phyloP scores from a whole-genome alignment of 37 sponge, comb jelly and placozoan genomes.

The Corticium candelabrum region DNA sequence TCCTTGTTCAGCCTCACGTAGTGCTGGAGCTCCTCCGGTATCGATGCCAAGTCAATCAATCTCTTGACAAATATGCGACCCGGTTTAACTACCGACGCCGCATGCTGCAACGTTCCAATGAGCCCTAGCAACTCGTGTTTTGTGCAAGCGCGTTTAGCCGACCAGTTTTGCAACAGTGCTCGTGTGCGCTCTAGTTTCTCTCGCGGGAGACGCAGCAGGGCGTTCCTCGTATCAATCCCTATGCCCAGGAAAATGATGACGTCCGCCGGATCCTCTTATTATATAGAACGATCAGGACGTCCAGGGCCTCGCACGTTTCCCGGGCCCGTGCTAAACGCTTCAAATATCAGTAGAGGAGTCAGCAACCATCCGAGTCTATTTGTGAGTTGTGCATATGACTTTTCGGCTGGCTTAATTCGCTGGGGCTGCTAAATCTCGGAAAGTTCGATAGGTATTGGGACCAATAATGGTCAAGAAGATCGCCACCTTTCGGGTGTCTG shows the following conservation, averaged over 20 bases:
- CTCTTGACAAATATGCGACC: constrained; percentile 8
- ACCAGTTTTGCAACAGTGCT: not conserved
- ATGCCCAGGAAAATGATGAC: constrained; percentile 30
- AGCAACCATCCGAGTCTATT: no score
- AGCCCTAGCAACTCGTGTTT: not conserved
- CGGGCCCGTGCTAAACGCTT: not conserved
- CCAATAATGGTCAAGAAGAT: no score
- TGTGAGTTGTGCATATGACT: no score
- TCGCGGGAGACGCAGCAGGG: not conserved
- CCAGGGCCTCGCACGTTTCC: constrained; percentile 9
- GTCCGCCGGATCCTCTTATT: constrained; percentile 35
- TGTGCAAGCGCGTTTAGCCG: not conserved
- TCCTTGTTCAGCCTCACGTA: not conserved
- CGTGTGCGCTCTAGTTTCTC: not conserved
- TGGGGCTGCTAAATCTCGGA: no score
- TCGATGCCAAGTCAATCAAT: not conserved
- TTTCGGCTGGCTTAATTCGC: no score
- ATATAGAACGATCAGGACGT: constrained; percentile 27
- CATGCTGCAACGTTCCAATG: constrained; percentile 6
- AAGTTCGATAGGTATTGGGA: no score
- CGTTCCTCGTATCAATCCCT: constrained; percentile 11
- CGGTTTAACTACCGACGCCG: constrained; percentile 6
- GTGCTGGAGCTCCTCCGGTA: not conserved
- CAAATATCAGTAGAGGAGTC: no score
- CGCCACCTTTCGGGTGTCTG: no score